These are phyloP conservation scores for Scrobipalpa costella DNA, from an alignment of 2,888 invertebrate genomes.

Conservation along the genomic window DNA sequence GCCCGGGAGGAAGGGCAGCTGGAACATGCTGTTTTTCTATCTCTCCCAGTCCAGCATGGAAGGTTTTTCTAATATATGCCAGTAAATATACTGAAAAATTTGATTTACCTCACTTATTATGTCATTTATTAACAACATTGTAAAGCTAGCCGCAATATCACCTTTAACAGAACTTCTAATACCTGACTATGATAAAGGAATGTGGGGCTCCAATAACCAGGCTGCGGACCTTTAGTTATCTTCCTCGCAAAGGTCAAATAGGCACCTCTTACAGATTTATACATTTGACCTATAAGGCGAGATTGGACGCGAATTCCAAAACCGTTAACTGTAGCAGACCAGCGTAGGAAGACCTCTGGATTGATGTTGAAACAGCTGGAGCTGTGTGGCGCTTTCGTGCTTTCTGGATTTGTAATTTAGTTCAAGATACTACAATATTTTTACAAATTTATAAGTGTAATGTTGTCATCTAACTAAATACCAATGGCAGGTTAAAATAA, in stretches of 20 bases:
- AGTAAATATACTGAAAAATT: too few relatives aligned
- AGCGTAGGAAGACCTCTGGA: slow-evolving; percentile 37
- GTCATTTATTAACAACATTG: too few relatives aligned
- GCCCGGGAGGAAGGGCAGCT: too few relatives aligned
- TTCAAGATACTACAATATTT: too few relatives aligned
- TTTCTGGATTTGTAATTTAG: too few relatives aligned
- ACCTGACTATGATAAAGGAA: slow-evolving; percentile 26
- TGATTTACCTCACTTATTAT: too few relatives aligned
- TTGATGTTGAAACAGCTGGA: not conserved
- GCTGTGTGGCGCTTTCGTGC: not conserved
- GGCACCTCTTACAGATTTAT: slow-evolving; percentile 46
- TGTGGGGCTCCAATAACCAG: slow-evolving; percentile 36
- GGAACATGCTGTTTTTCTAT: too few relatives aligned
- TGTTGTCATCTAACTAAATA: too few relatives aligned
- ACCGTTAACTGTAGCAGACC: slow-evolving; percentile 48
- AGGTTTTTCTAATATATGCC: too few relatives aligned
- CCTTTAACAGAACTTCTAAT: not conserved
- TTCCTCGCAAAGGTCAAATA: slow-evolving; percentile 45
- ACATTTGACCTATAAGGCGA: slow-evolving; percentile 58
- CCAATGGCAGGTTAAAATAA: too few relatives aligned
- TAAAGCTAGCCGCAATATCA: not conserved
- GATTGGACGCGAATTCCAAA: slow-evolving; percentile 57
- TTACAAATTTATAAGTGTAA: too few relatives aligned
- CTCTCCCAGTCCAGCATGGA: too few relatives aligned
- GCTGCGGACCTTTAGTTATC: slow-evolving; percentile 38